These are phyloP conservation scores for Lepus europaeus DNA, from an alignment of 2,113 vertebrate genomes.

Conservation along the genomic window DNA sequence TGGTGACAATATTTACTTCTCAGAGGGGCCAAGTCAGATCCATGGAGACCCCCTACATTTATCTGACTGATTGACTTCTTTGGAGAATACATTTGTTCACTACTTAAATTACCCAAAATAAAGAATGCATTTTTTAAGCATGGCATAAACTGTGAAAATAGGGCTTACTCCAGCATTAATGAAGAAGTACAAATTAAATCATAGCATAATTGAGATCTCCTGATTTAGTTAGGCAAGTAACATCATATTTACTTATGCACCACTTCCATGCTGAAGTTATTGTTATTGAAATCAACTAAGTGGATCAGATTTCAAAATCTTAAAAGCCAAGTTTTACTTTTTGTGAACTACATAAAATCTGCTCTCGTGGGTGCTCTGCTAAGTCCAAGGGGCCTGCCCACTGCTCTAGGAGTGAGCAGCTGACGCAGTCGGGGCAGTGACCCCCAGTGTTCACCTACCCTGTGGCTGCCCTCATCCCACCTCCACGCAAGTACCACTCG, in stretches of 20 bases:
- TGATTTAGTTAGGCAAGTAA: neutral
- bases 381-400: neutral
- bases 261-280: neutral
- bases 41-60: neutral
- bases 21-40: neutral
- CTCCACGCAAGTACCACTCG: neutral
- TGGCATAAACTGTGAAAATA: neutral
- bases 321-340: neutral
- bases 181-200: neutral
- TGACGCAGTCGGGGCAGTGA: rapidly evolving
- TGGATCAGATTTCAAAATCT: conserved; percentile 11
- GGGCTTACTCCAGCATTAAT: neutral
- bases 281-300: conserved; percentile 38
- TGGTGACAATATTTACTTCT: neutral
- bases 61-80: neutral
- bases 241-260: neutral
- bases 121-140: neutral
- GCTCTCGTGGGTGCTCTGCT: neutral
- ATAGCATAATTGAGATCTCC: neutral
- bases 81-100: neutral
- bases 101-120: neutral
- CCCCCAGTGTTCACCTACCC: neutral
- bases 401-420: rapidly evolving
- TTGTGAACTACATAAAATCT: neutral
- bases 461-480: rapidly evolving